These are phyloP conservation scores for Chlorospingus semifuscus DNA, from an alignment of 2,797 vertebrate genomes.

Conservation along the genomic window DNA sequence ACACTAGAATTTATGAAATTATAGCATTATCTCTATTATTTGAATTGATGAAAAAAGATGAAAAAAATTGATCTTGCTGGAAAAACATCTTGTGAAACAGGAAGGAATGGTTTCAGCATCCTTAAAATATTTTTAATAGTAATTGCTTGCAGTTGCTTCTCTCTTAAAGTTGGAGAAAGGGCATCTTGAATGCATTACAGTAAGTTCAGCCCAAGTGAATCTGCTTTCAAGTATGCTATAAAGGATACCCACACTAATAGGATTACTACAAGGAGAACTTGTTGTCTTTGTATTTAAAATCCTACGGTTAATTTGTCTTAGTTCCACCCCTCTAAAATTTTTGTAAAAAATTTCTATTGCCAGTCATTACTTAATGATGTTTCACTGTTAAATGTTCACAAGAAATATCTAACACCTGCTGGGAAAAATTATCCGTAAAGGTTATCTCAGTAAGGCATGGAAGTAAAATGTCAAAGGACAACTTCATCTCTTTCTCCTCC, in stretches of 20 bases:
- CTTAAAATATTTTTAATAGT: neutral
- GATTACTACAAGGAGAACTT: constrained; percentile 32
- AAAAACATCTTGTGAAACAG: neutral
- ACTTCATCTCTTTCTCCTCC: neutral
- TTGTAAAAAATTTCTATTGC: constrained; percentile 61
- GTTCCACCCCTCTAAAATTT: constrained; percentile 17
- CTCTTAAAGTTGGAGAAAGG: constrained; percentile 6
- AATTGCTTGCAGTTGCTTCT: neutral
- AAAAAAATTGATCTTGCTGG: neutral
- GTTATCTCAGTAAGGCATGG: constrained; percentile 53
- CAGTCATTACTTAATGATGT: constrained; percentile 34
- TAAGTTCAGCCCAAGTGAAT: neutral
- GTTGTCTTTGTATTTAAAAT: constrained; percentile 18
- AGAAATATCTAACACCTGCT: constrained; percentile 64
- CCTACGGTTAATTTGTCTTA: constrained; percentile 34
- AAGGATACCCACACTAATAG: constrained; percentile 15
- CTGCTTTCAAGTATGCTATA: neutral
- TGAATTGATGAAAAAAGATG: neutral
- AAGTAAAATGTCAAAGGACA: constrained; percentile 63
- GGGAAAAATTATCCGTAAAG: constrained; percentile 70
- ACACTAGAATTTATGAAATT: neutral
- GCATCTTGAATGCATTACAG: neutral
- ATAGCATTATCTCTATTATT: neutral
- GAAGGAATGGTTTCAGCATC: neutral
- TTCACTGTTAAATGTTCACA: constrained; percentile 58